phyloP scores from a whole-genome alignment of 1,140 invertebrate genomes.

The Scaptomyza pallida region DNA sequence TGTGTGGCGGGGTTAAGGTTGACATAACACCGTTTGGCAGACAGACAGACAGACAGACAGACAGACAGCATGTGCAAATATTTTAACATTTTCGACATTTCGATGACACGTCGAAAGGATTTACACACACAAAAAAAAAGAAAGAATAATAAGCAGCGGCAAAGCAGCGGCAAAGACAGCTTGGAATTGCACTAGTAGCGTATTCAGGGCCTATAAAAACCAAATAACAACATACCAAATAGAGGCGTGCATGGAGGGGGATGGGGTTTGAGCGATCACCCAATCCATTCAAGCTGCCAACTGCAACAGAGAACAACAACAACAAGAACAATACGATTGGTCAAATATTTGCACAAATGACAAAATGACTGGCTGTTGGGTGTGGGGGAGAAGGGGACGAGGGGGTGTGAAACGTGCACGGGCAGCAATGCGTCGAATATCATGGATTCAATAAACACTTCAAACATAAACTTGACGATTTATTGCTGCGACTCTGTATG shows the following conservation, averaged over 20 bases:
- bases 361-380: constrained; percentile 34
- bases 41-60: no score
- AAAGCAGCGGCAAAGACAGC: no score
- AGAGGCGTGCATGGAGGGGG: no score
- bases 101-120: constrained; percentile 77
- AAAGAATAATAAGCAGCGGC: no score
- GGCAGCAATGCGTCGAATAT: constrained; percentile 67
- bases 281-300: constrained; percentile 12
- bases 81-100: constrained; percentile 69
- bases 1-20: no score
- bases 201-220: constrained; percentile 37
- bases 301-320: constrained; percentile 3
- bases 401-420: constrained; percentile 17
- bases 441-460: constrained; percentile 82
- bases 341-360: constrained; percentile 60
- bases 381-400: no score
- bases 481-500: constrained; percentile 64
- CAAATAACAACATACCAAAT: constrained; percentile 7
- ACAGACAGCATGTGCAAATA: constrained; percentile 73
- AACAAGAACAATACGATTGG: constrained; percentile 35
- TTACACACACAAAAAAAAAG: constrained; percentile 60
- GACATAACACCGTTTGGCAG: no score
- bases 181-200: no score
- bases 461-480: constrained; percentile 80
- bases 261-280: background rate